Base-by-base conservation (phyloP, 2,888 invertebrate species). In the Oasisia sp. region DNA sequence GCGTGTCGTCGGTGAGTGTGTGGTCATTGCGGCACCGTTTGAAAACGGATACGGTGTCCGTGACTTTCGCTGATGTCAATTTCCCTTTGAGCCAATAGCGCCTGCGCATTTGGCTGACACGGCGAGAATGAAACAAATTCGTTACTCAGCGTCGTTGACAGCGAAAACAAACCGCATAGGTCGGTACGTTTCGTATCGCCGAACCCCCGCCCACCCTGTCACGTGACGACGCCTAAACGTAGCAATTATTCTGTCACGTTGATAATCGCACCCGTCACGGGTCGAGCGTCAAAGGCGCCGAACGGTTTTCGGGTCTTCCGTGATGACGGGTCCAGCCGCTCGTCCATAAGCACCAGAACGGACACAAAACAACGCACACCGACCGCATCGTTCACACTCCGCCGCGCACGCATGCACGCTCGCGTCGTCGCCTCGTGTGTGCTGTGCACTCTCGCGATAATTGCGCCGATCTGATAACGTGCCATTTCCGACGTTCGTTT, bases 231-330 rank as follows among this genome's bases (percentile, higher is more conserved):
- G 74, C 74, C 27, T 27, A 74, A 19, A n/a, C 74, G 74, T 74
- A 74, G 74, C 74, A 74, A 74, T 74, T 74, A 74, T 74, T 74
- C 74, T 74, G 74, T 74, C 74, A 74, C 74, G 74, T 74, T 74
- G 27, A 27, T 74, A 74, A 74, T 27, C 74, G 74, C 27, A 0
- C 27, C 7, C n/a, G 14, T 74, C 74, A 74, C 74, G 74, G 74
- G 74, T 74, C 74, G 74, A 19, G 19, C 27, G 74, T 74, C 74
- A 74, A 74, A 74, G 74, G 74, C 19, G 27, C 74, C 74, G 74
- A 74, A 19, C 74, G n/a, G 74, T 74, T 74, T 74, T 74, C 12
- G 74, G 74, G 74, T 74, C 74, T n/a, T 19, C 74, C n/a, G 74
- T n/a, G 74, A 74, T 74, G 27, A 74, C 74, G 74, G 74, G n/a